These are phyloP conservation scores for Idaea straminata DNA, from an alignment of 2,888 invertebrate genomes.

Conservation along the genomic window DNA sequence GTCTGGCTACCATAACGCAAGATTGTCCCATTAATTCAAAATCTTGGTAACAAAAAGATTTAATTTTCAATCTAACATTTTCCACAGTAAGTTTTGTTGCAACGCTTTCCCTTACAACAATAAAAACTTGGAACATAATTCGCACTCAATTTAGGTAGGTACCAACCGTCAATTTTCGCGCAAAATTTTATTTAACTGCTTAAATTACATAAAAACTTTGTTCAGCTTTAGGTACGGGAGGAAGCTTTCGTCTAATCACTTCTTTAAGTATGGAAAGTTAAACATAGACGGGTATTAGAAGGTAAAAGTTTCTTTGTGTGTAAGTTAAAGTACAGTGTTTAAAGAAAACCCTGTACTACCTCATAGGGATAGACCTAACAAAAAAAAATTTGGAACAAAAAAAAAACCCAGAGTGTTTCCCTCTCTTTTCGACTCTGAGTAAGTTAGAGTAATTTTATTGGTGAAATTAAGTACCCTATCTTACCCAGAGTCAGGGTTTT, in stretches of 20 bases:
- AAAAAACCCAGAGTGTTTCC: no score
- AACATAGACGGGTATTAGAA: conserved; percentile 1
- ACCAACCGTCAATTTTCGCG: neutral
- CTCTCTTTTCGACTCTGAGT: no score
- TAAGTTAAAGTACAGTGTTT: no score
- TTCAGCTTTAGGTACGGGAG: neutral
- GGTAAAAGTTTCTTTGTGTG: neutral
- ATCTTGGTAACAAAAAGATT: neutral
- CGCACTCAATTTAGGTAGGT: neutral
- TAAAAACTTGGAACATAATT: neutral
- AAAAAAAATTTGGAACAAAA: no score
- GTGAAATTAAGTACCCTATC: no score
- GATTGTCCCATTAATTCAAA: no score
- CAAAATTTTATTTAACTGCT: neutral
- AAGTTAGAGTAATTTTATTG: no score
- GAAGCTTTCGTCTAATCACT: neutral
- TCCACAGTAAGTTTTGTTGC: neutral
- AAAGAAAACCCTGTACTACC: no score
- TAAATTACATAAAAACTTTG: neutral
- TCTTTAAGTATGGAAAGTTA: neutral
- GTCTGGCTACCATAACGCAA: no score
- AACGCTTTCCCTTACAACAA: neutral
- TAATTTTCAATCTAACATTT: neutral
- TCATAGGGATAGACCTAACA: no score
- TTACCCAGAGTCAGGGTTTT: no score